Conservation (phyloP, 2,113 vertebrate genomes). For the Octodon degus region DNA sequence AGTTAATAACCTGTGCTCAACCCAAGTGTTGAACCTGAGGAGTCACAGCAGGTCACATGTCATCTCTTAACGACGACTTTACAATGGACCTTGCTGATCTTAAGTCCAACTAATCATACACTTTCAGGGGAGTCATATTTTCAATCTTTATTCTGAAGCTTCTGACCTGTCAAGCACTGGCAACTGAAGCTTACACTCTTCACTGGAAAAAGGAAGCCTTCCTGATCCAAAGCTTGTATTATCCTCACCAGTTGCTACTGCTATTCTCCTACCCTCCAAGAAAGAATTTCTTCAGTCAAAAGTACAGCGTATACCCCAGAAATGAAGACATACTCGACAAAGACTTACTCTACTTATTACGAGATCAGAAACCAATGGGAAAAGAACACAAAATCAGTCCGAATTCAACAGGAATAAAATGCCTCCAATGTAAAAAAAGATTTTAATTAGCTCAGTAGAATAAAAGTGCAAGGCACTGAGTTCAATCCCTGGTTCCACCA, state of each 20-base stretch:
- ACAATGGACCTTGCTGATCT: background rate
- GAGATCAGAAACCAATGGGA: background rate
- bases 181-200: background rate
- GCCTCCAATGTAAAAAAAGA: background rate
- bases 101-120: background rate
- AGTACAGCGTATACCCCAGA: background rate
- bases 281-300: background rate
- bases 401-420: constrained; percentile 36
- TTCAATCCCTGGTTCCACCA: too few species aligned
- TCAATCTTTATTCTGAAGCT: constrained; percentile 11
- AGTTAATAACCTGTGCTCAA: background rate
- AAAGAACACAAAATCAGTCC: constrained; percentile 26
- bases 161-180: background rate
- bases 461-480: too few species aligned
- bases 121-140: constrained; percentile 26
- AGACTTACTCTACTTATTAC: background rate
- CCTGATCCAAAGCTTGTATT: background rate
- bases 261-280: background rate
- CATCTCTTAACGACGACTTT: background rate
- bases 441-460: too few species aligned
- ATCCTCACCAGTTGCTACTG: background rate
- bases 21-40: background rate
- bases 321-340: constrained; percentile 26
- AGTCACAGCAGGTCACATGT: background rate
- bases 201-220: background rate